Evolutionary conservation across 2,888 invertebrate genomes (phyloP), one percentile per base, ranked within the genome.

Genomic region (Fragum fragum): DNA sequence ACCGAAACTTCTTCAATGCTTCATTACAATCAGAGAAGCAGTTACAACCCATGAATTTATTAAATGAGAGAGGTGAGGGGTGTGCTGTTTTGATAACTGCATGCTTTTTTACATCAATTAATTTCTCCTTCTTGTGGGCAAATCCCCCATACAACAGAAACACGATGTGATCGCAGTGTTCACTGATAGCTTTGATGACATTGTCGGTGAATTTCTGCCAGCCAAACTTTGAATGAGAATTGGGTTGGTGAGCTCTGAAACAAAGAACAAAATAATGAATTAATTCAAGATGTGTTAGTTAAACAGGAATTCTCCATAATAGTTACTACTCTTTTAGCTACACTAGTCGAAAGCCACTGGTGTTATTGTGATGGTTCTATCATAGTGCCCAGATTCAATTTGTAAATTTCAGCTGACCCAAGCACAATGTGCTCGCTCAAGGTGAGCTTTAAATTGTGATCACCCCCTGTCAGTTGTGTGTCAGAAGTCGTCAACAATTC

Each of bases 121-220:
- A 79, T 47, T 88, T 89, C 74, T 89, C 91, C 73, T 94, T 94
- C 84, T 92, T 92, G 36, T 93, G 93, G 0, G 94, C 93, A 83
- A 93, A 93, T 23, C 88, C 88, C 59, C 94, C 94, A 92, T 93
- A 93, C 11, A 94, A 84, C 14, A 94, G 85, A 78, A 93, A 94
- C 11, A 93, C 93, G 28, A 93, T 87, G 7, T 81, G 85, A 0
- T 75, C 55, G 57, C 88, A 84, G 28, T 89, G 26, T 18, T 89
- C 81, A 63, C 89, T 92, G 52, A 94, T 74, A 3, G 83, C 71
- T 42, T 87, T 79, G 26, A 94, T 91, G n/a, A 93, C 90, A 32
- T 81, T 68, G 73, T 93, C 92, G 23, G 94, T 94, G 71, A 94
- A 92, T 21, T 36, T 90, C 87, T 91, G 90, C 94, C 94, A 94